A percentile compares a stretch with the other conserved stretches of the same genome.
Conservation (phyloP, 2,113 vertebrate species). For the Corythaeola cristata region DNA sequence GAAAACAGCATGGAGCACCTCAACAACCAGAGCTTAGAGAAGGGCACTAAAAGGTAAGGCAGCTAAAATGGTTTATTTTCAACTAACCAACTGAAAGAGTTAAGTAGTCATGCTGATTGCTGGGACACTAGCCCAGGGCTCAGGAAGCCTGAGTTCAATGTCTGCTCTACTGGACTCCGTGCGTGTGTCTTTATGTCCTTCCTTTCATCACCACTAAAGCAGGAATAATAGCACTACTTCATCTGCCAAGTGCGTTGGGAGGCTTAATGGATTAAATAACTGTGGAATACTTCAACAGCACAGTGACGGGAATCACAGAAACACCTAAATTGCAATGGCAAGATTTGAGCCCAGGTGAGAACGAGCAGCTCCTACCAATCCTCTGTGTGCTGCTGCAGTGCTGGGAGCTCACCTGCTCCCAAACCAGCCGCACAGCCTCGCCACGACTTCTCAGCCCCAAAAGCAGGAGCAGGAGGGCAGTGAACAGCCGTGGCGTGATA, state of each 20-base stretch:
- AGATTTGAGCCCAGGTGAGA: background rate
- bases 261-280: background rate
- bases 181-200: background rate
- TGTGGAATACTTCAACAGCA: background rate
- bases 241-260: background rate
- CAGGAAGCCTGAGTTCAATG: background rate
- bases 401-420: background rate
- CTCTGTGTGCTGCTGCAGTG: background rate
- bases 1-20: background rate
- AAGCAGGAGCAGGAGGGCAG: background rate
- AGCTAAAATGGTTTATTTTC: background rate
- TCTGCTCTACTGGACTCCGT: background rate
- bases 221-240: background rate
- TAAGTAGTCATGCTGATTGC: background rate
- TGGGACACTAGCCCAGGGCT: background rate
- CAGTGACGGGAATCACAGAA: background rate
- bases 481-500: accelerated
- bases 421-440: background rate
- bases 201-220: background rate
- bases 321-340: background rate
- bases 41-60: background rate
- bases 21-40: background rate
- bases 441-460: background rate
- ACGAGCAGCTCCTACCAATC: accelerated
- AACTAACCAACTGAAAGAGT: background rate